A percentile compares a stretch with the other conserved stretches of the same genome.
phyloP scores from a whole-genome alignment of 2,797 vertebrate genomes.

The Dromococcyx pavoninus region DNA sequence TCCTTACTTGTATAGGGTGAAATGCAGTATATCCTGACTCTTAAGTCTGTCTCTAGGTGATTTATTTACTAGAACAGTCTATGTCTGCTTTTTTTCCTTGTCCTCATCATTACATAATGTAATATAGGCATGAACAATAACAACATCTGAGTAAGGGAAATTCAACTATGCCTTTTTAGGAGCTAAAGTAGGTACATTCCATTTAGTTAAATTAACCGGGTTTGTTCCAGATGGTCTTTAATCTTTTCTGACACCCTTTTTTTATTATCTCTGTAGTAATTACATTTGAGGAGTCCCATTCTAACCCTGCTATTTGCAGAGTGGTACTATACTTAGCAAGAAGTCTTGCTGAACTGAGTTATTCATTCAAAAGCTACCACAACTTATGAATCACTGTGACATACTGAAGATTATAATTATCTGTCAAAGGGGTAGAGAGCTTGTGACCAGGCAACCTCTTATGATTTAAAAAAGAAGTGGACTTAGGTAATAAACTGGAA shows the following conservation, averaged over 20 bases:
- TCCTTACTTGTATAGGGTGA: neutral
- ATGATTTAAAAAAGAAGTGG: neutral
- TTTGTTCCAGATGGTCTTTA: neutral
- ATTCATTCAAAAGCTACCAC: neutral
- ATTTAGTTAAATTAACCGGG: neutral
- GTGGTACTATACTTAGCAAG: neutral
- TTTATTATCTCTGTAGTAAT: neutral
- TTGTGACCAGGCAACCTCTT: neutral
- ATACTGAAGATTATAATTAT: neutral
- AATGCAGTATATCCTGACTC: neutral
- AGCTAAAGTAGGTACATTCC: neutral
- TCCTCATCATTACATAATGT: neutral
- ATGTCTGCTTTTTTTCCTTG: neutral
- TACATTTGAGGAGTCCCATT: neutral
- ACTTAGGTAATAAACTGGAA: neutral
- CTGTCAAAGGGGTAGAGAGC: neutral
- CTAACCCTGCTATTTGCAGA: neutral
- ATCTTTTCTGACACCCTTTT: neutral
- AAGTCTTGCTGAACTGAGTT: neutral
- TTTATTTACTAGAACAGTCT: neutral
- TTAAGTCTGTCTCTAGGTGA: neutral
- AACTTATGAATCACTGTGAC: neutral
- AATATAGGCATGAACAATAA: neutral
- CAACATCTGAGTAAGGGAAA: neutral
- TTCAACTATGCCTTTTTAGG: neutral